phyloP scores from a whole-genome alignment of 2,888 invertebrate species.

The Chesias legatella region DNA sequence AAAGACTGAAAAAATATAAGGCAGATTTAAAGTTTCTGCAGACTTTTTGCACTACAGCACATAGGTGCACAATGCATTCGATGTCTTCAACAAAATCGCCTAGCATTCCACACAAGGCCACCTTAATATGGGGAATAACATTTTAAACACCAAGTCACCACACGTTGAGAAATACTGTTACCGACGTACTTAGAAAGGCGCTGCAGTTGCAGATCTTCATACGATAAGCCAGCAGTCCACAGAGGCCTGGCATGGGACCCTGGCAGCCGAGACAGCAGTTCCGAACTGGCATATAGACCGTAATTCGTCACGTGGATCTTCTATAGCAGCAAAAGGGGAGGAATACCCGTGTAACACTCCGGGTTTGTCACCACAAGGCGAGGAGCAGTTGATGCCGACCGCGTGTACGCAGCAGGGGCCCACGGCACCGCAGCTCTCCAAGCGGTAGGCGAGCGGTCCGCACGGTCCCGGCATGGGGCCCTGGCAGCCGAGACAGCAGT shows the following conservation, averaged over 20 bases:
- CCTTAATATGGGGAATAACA: no score
- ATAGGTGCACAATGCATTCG: no score
- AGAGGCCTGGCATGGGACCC: slow-evolving; percentile 54
- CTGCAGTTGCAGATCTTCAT: slow-evolving; percentile 38
- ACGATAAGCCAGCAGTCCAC: slow-evolving; percentile 44
- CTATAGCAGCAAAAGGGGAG: no score
- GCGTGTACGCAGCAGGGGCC: slow-evolving; percentile 60
- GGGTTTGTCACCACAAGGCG: slow-evolving; percentile 44
- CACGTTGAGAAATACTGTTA: no score
- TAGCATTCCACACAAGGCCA: no score
- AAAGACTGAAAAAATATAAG: no score
- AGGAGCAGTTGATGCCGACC: slow-evolving; percentile 42
- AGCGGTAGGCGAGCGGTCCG: slow-evolving; percentile 40
- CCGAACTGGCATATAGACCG: slow-evolving; percentile 63
- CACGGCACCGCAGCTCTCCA: slow-evolving; percentile 36
- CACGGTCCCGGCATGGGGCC: slow-evolving; percentile 57
- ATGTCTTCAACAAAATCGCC: no score
- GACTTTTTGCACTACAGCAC: no score
- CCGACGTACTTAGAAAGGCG: no score
- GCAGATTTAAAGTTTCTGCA: no score
- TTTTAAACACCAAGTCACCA: no score
- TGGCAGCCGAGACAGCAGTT: slow-evolving; percentile 68
- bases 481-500: slow-evolving; percentile 65
- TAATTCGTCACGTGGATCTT: no score
- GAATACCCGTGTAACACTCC: slow-evolving; percentile 56